Evolutionary conservation across 2,797 vertebrate species (phyloP).

Genomic region (Bufotes viridis): DNA sequence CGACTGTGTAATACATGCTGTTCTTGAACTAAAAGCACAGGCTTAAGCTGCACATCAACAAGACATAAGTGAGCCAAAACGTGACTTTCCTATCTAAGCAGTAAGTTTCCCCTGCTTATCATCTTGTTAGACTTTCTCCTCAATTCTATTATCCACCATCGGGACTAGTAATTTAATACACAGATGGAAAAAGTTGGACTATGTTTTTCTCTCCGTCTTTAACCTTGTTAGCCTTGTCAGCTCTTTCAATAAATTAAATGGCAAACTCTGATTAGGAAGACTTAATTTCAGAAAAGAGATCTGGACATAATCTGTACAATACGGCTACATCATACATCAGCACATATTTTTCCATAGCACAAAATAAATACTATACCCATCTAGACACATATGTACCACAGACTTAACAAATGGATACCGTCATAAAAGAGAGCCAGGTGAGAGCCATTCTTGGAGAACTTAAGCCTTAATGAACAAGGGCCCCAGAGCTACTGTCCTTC

Average conservation of each 20-base stretch:
- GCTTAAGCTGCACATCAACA: background rate
- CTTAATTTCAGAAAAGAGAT: constrained; percentile 35
- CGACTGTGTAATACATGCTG: background rate
- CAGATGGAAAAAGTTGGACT: constrained; percentile 13
- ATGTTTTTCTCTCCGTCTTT: constrained; percentile 21
- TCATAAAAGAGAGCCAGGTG: background rate
- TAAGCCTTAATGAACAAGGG: too few species aligned
- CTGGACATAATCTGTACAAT: background rate
- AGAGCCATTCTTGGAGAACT: too few species aligned
- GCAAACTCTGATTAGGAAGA: constrained; percentile 38
- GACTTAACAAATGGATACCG: background rate
- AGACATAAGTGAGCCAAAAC: background rate
- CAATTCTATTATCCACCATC: constrained; percentile 25
- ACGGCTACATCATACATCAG: background rate
- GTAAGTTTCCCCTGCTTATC: constrained; percentile 3
- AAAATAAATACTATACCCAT: background rate
- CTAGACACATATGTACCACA: background rate
- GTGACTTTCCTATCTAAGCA: background rate
- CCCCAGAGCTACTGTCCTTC: too few species aligned
- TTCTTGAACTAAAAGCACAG: background rate
- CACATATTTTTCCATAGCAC: background rate
- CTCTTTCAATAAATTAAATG: constrained; percentile 43
- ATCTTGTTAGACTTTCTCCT: constrained; percentile 33
- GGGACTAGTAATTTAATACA: constrained; percentile 41
- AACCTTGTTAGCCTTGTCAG: constrained; percentile 47